A percentile compares a stretch with the other conserved stretches of the same genome.
Conservation (phyloP, 2,113 vertebrate species). For the Tretioscincus oriximinensis region DNA sequence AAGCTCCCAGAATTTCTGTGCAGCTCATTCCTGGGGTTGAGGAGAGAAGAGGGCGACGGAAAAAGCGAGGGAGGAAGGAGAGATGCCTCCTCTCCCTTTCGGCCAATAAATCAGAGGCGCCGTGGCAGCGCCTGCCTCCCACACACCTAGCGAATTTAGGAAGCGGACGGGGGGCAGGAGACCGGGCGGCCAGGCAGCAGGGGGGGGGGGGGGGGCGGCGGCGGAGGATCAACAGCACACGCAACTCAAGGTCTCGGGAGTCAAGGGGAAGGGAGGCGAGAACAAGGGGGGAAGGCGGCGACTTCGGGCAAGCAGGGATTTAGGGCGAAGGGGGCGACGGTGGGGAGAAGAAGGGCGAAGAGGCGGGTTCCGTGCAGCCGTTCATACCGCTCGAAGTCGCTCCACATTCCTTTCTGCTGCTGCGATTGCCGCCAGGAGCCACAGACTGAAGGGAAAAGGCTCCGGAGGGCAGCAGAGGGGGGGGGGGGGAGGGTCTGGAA, state of each 20-base stretch:
- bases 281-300: neutral
- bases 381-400: neutral
- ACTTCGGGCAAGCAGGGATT: neutral
- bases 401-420: neutral
- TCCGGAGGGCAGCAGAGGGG: neutral
- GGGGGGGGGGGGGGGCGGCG: too few species aligned
- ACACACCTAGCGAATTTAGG: conserved; percentile 10
- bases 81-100: neutral
- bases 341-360: neutral
- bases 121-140: neutral
- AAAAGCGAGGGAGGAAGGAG: neutral
- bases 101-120: neutral
- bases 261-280: neutral
- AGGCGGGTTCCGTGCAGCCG: neutral
- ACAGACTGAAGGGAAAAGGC: neutral
- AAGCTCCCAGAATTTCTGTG: neutral
- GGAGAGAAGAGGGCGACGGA: neutral
- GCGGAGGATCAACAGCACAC: neutral
- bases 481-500: too few species aligned
- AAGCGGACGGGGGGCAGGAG: neutral
- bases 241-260: conserved; percentile 19
- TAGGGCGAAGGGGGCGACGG: neutral
- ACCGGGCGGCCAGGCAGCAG: neutral
- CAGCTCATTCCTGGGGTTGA: neutral
- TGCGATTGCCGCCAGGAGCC: neutral